A percentile compares a stretch with the other conserved stretches of the same genome.
phyloP scores from a whole-genome alignment of 2,797 vertebrate genomes.

The Thripadectes ignobilis region DNA sequence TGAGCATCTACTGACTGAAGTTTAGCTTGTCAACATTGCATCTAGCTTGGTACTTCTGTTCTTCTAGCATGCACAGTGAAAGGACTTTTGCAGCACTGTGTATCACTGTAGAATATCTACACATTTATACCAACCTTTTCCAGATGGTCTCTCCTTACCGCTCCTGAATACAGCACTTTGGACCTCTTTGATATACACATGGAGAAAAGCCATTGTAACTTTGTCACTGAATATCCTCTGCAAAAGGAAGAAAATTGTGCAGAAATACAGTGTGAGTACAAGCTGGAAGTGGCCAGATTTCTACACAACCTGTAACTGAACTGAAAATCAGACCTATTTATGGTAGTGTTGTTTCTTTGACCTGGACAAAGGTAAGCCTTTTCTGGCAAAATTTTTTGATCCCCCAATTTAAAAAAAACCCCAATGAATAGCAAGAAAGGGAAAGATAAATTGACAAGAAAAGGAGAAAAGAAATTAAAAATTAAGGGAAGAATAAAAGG shows the following conservation, averaged over 20 bases:
- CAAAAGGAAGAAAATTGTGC: not conserved
- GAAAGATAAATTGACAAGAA: not conserved
- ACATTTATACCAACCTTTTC: not conserved
- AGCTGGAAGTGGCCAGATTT: not conserved
- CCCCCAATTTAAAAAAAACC: not conserved
- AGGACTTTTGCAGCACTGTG: not conserved
- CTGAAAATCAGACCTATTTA: not conserved
- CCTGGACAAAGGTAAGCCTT: not conserved
- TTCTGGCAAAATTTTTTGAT: not conserved
- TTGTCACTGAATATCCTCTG: not conserved
- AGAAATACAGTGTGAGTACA: not conserved
- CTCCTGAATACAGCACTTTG: not conserved
- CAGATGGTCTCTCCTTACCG: not conserved
- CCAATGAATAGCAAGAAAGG: not conserved
- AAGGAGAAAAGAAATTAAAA: not conserved
- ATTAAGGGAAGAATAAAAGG: not conserved
- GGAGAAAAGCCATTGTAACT: not conserved
- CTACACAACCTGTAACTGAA: not conserved
- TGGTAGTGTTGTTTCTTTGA: not conserved
- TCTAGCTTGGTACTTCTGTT: not conserved
- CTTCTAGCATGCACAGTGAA: not conserved
- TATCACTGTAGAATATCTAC: not conserved
- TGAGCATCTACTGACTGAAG: not conserved
- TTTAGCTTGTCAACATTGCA: not conserved
- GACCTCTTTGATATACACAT: not conserved